Evolutionary conservation across 2,113 vertebrate species (phyloP).

Genomic region (Lathamus discolor): DNA sequence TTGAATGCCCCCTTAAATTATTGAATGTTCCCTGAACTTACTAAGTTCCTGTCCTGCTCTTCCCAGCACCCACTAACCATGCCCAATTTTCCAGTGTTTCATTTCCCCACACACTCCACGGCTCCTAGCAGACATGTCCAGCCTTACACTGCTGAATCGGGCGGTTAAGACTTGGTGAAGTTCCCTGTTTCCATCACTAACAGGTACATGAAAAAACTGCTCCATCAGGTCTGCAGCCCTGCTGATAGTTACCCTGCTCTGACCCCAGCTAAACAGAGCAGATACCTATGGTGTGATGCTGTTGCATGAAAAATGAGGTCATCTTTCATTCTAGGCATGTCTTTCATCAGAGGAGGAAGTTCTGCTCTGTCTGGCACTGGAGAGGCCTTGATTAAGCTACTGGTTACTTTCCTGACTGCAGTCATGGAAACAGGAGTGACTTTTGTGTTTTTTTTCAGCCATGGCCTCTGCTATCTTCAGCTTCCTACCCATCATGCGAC

Average conservation of each 20-base stretch:
- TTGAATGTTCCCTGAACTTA: background rate
- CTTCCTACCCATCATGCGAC: rapidly evolving
- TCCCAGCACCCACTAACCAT: background rate
- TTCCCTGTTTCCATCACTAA: background rate
- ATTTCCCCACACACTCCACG: background rate
- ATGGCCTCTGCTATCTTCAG: background rate
- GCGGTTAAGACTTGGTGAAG: no score
- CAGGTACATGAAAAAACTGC: rapidly evolving
- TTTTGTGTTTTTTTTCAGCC: background rate
- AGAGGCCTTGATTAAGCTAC: background rate
- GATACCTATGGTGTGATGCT: background rate
- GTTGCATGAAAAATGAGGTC: rapidly evolving
- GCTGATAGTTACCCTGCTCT: background rate
- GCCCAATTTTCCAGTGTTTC: background rate
- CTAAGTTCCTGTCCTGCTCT: background rate
- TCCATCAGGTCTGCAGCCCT: background rate
- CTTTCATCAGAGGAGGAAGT: background rate
- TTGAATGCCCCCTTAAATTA: no score
- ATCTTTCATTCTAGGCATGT: background rate
- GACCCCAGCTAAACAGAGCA: background rate
- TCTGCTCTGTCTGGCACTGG: background rate
- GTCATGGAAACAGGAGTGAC: rapidly evolving
- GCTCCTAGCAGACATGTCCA: background rate
- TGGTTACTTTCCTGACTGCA: background rate
- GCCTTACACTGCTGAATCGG: background rate